Conservation (phyloP, 1,140 invertebrate species). For the Pteromalus puparum region DNA sequence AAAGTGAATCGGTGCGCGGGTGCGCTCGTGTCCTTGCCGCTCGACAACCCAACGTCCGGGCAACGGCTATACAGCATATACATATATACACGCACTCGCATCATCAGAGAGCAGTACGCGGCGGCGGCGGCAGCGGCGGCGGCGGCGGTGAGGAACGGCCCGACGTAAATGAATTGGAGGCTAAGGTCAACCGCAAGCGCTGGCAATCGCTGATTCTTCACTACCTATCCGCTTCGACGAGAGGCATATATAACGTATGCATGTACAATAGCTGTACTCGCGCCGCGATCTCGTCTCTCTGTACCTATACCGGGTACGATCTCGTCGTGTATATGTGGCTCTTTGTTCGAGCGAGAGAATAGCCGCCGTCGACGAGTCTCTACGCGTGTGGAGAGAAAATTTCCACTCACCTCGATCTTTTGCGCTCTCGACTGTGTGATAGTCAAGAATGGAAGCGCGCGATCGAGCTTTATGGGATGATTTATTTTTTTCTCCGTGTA, state of each 20-base stretch:
- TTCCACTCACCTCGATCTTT: background rate
- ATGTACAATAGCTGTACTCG: background rate
- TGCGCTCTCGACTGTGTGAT: background rate
- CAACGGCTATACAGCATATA: conserved; percentile 12
- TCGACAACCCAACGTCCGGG: conserved; percentile 45
- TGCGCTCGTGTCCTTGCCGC: conserved; percentile 26
- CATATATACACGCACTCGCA: conserved; percentile 51
- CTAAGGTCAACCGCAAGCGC: conserved; percentile 64
- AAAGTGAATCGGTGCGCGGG: conserved; percentile 31
- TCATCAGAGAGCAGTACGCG: conserved; percentile 44
- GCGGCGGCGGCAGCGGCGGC: background rate
- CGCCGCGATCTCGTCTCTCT: background rate
- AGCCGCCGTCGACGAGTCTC: background rate
- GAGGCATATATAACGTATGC: background rate
- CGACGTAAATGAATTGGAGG: conserved; percentile 67
- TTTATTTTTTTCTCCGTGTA: too few species aligned
- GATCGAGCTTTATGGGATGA: too few species aligned
- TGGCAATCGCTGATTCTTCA: background rate
- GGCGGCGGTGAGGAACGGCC: conserved; percentile 50
- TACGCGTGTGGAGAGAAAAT: background rate
- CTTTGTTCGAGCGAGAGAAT: background rate
- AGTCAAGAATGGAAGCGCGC: too few species aligned
- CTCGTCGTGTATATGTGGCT: background rate
- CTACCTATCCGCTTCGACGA: background rate
- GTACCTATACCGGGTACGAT: too few species aligned